A percentile compares a stretch with the other conserved stretches of the same genome.
Evolutionary conservation across 2,797 vertebrate genomes (phyloP).

Genomic region (Centroberyx gerrardi): DNA sequence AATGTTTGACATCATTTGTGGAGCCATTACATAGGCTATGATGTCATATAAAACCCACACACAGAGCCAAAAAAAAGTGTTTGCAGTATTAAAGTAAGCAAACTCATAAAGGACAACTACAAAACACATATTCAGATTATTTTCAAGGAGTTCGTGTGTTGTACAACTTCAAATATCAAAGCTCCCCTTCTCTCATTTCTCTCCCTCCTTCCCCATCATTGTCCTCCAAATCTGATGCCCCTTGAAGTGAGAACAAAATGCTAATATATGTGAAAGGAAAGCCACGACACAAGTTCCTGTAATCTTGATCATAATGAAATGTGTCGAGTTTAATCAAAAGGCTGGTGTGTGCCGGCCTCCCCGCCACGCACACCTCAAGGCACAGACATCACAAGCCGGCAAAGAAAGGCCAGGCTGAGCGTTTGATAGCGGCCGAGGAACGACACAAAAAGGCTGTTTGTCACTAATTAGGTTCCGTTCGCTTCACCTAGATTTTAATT

Average conservation of each 20-base stretch:
- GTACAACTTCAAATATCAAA: conserved; percentile 44
- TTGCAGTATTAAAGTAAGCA: conserved; percentile 19
- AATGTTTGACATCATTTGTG: conserved; percentile 8
- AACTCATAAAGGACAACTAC: conserved; percentile 39
- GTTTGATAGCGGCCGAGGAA: conserved; percentile 67
- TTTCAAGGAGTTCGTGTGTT: conserved; percentile 11
- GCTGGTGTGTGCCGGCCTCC: conserved; percentile 43
- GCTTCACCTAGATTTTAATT: conserved; percentile 75
- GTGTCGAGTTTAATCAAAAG: conserved; percentile 63
- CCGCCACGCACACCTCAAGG: conserved; percentile 37
- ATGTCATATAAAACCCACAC: conserved; percentile 32
- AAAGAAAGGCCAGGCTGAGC: conserved; percentile 55
- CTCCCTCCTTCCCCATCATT: conserved; percentile 36
- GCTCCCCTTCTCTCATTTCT: conserved; percentile 14
- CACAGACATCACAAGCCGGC: conserved; percentile 56
- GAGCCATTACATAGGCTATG: conserved; percentile 1
- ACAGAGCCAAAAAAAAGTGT: conserved; percentile 19
- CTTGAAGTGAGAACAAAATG: conserved; percentile 17
- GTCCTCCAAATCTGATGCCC: conserved; percentile 38
- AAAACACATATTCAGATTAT: neutral
- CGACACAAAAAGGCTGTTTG: conserved; percentile 62
- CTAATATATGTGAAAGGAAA: conserved; percentile 40
- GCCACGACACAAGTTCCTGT: conserved; percentile 45
- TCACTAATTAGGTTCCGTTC: conserved; percentile 71
- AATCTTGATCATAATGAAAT: conserved; percentile 63